Base-by-base conservation (phyloP, 2,797 vertebrate species). In the Crenichthys baileyi region DNA sequence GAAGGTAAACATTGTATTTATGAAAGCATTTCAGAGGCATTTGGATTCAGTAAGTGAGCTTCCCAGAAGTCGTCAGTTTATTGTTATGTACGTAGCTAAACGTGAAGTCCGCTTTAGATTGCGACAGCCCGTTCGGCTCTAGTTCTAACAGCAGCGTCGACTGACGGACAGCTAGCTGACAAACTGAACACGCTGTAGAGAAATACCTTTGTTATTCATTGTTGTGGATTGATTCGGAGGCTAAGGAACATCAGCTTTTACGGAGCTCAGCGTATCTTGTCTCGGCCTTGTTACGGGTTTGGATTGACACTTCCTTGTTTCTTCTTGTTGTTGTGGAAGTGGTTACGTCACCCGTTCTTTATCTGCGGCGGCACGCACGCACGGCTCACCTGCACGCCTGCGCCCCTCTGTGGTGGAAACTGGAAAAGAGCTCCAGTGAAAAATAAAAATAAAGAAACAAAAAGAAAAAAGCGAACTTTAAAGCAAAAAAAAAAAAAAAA, bases 141-240 rank as follows among this genome's bases (percentile, higher is more conserved):
- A 11, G 2, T 65, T 78, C 26, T 73, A 88, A 67, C 84, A 67
- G 72, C 82, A 79, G 78, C 85, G 80, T 58, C 87, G 73, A n/a
- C 48, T 20, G 56, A n/a, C 87, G 70, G 41, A 77, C 82, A 85
- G 82, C 73, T 88, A 84, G 77, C 88, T 73, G 29, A 76, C 22
- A 13, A 50, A n/a, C n/a, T 0, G 51, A 31, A 77, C 53, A 3
- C 20, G 7, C 58, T 67, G n/a, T 3, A 58, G 67, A 44, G 11
- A 90, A 82, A 87, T 92, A 96, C 96, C 96, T 96, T 96, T 96
- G 93, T 95, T 96, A 90, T 96, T 96, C 96, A 96, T 96, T 79
- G 88, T 94, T 89, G 82, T 88, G 84, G 76, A 67, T 44, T 77
- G 87, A 63, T 92, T 60, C 50, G 84, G 74, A 79, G 70, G 70